Conservation (phyloP, 2,797 vertebrate species). For the Antrozous pallidus region DNA sequence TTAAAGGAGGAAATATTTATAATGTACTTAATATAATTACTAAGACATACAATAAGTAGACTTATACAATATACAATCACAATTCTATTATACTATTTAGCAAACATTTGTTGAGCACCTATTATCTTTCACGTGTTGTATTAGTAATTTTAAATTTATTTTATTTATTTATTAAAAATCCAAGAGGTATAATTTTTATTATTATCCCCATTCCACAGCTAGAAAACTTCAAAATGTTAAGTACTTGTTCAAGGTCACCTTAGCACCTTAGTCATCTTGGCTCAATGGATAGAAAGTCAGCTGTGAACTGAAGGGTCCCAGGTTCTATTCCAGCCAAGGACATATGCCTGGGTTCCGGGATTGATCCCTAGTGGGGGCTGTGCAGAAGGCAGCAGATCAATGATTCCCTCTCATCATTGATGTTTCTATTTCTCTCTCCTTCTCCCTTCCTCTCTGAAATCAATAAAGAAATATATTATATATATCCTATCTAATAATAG, state of each 20-base stretch:
- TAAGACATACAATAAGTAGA: background rate
- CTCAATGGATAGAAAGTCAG: too few relatives aligned
- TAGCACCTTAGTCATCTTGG: too few relatives aligned
- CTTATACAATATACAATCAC: background rate
- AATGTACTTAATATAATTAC: background rate
- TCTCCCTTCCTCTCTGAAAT: too few relatives aligned
- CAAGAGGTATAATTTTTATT: background rate
- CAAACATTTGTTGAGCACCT: background rate
- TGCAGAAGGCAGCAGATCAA: too few relatives aligned
- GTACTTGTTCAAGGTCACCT: background rate
- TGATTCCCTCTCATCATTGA: too few relatives aligned
- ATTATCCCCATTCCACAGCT: background rate
- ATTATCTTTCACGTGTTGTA: background rate
- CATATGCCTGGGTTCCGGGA: too few relatives aligned
- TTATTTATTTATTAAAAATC: conserved; percentile 1
- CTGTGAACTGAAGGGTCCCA: too few relatives aligned
- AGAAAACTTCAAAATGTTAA: conserved; percentile 4
- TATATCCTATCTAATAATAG: too few relatives aligned
- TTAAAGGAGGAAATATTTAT: background rate
- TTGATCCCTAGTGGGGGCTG: too few relatives aligned
- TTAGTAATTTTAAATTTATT: background rate
- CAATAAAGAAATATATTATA: too few relatives aligned
- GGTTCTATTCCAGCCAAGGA: too few relatives aligned
- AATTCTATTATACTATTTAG: background rate
- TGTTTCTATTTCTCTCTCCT: too few relatives aligned